Percentiles rank a stretch among this genome's conserved stretches.
phyloP scores from a whole-genome alignment of 2,888 invertebrate genomes.

The Drosophila nr. fundita region DNA sequence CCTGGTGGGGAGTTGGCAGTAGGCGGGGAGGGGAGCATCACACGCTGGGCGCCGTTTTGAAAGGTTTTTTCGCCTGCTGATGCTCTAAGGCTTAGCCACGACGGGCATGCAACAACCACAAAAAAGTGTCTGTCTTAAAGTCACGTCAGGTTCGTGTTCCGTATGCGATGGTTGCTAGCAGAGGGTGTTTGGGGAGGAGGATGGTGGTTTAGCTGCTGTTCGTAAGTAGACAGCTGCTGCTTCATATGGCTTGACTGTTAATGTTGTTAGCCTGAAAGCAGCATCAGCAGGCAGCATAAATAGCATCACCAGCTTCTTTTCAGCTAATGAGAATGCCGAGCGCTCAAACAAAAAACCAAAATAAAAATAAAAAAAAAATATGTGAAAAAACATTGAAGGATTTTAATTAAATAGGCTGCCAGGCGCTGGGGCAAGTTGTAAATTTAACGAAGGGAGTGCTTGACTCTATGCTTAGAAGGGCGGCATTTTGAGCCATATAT shows the following conservation, averaged over 20 bases:
- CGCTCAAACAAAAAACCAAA: conserved; percentile 27
- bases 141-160: conserved; percentile 61
- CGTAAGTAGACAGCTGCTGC: conserved; percentile 74
- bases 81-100: conserved; percentile 56
- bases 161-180: conserved; percentile 1
- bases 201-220: conserved; percentile 10
- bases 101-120: conserved; percentile 32
- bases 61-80: conserved; percentile 52
- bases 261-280: conserved; percentile 66
- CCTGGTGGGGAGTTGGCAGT: conserved; percentile 5
- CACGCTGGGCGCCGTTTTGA: conserved; percentile 54
- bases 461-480: conserved; percentile 14
- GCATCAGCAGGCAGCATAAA: conserved; percentile 39
- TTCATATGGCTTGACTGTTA: conserved; percentile 59
- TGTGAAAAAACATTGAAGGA: conserved; percentile 68
- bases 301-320: conserved; percentile 69
- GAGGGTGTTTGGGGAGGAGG: background rate
- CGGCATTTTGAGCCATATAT: conserved; percentile 27
- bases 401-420: conserved; percentile 76
- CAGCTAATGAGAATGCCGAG: conserved; percentile 72
- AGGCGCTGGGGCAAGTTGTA: conserved; percentile 54
- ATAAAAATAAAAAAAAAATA: conserved; percentile 21
- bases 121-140: conserved; percentile 73
- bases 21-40: background rate
- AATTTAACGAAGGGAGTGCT: conserved; percentile 40